Conservation (phyloP, 2,113 vertebrate genomes). For the Microcebus murinus region DNA sequence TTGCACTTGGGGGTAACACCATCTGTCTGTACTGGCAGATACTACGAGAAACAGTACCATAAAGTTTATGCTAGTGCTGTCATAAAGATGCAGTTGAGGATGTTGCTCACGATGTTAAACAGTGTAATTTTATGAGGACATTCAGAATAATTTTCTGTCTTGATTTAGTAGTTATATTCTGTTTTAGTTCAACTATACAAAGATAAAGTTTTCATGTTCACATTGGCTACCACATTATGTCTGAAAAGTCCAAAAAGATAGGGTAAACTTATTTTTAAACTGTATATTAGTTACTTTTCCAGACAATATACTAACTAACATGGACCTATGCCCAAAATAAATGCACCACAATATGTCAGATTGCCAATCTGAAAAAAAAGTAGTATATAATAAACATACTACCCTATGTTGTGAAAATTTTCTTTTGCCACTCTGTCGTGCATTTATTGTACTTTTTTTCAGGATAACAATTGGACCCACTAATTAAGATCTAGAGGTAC, state of each 20-base stretch:
- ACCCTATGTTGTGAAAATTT: not conserved
- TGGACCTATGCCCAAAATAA: not conserved
- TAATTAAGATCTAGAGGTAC: not conserved
- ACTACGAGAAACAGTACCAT: not conserved
- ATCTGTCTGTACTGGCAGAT: not conserved
- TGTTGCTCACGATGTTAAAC: not conserved
- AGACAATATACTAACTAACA: not conserved
- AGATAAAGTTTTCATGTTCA: not conserved
- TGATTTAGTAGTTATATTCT: not conserved
- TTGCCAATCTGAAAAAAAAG: not conserved
- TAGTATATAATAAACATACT: not conserved
- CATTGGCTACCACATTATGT: not conserved
- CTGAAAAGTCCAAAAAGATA: not conserved
- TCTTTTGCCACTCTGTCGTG: not conserved
- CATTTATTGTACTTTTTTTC: not conserved
- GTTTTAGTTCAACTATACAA: not conserved
- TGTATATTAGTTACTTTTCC: not conserved
- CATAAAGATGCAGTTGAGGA: not conserved
- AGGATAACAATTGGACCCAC: not conserved
- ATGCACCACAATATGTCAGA: not conserved
- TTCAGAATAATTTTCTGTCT: not conserved
- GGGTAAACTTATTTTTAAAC: conserved; percentile 37
- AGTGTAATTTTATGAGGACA: not conserved
- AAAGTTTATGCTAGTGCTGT: not conserved
- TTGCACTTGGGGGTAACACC: not conserved